A percentile compares a stretch with the other conserved stretches of the same genome.
phyloP scores from a whole-genome alignment of 2,113 vertebrate genomes.

The Cyanoderma ruficeps region DNA sequence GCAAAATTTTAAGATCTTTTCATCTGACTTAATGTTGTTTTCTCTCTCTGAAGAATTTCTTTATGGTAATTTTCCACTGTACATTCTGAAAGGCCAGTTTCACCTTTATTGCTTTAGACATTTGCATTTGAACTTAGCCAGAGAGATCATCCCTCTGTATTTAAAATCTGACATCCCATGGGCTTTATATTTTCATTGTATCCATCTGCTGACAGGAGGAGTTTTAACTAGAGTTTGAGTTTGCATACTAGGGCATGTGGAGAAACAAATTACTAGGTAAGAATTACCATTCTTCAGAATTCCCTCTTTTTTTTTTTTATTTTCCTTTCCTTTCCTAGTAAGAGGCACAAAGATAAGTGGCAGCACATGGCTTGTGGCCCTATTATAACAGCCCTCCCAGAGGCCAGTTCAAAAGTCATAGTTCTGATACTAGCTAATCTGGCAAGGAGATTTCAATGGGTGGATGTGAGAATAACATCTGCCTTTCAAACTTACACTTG shows the following conservation, averaged over 20 bases:
- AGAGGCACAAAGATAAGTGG: slow-evolving; percentile 5
- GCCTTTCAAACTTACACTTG: not conserved
- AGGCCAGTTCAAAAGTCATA: slow-evolving; percentile 58
- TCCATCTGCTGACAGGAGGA: slow-evolving; percentile 27
- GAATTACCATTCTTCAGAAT: not conserved
- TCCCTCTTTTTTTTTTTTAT: too few species aligned
- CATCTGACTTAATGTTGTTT: not conserved
- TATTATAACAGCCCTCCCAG: slow-evolving; percentile 24
- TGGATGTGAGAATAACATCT: slow-evolving; percentile 60
- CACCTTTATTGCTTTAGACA: not conserved
- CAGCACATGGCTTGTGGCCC: slow-evolving; percentile 19
- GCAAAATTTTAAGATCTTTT: not conserved
- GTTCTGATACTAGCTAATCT: slow-evolving; percentile 50
- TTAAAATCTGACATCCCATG: not conserved
- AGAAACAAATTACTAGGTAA: slow-evolving; percentile 31
- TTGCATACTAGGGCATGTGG: not conserved
- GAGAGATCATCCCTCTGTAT: not conserved
- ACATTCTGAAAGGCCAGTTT: not conserved
- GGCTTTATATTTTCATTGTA: not conserved
- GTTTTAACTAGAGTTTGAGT: not conserved
- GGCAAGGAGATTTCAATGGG: slow-evolving; percentile 24
- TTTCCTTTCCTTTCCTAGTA: not conserved
- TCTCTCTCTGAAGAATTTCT: not conserved
- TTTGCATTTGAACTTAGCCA: not conserved
- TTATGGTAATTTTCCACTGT: not conserved